Percentiles rank a stretch among this genome's conserved stretches.
phyloP scores from a whole-genome alignment of 2,113 vertebrate species.

The Danionella cerebrum region DNA sequence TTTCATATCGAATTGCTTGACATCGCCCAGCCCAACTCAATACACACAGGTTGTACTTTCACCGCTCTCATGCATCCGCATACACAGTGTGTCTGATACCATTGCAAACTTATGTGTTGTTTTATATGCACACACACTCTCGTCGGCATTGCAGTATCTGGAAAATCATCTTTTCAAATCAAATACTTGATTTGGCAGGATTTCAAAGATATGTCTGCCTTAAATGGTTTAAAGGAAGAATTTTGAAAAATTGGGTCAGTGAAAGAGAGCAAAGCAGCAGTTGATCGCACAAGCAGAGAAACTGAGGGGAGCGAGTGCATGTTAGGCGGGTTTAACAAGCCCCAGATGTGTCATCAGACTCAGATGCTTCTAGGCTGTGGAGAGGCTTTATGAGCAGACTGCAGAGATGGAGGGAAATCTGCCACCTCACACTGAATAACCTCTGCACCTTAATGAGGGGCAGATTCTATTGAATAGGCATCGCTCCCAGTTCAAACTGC shows the following conservation, averaged over 20 bases:
- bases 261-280: neutral
- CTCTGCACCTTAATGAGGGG: neutral
- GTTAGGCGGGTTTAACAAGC: conserved; percentile 22
- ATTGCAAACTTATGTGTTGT: no score
- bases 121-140: no score
- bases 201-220: neutral
- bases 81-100: no score
- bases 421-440: conserved; percentile 10
- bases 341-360: conserved; percentile 31
- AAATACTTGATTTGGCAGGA: neutral
- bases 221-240: neutral
- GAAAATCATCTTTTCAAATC: neutral
- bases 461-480: neutral
- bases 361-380: conserved; percentile 24
- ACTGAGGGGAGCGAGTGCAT: neutral
- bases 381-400: neutral
- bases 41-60: no score
- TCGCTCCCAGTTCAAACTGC: conserved; percentile 5
- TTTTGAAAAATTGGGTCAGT: conserved; percentile 5
- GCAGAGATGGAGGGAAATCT: neutral
- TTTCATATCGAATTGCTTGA: no score
- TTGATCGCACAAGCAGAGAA: neutral
- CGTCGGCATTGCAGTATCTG: no score
- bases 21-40: no score
- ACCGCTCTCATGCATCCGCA: no score